Evolutionary conservation across 2,113 vertebrate species (phyloP).

Genomic region (Phalacrocorax brasilianus): DNA sequence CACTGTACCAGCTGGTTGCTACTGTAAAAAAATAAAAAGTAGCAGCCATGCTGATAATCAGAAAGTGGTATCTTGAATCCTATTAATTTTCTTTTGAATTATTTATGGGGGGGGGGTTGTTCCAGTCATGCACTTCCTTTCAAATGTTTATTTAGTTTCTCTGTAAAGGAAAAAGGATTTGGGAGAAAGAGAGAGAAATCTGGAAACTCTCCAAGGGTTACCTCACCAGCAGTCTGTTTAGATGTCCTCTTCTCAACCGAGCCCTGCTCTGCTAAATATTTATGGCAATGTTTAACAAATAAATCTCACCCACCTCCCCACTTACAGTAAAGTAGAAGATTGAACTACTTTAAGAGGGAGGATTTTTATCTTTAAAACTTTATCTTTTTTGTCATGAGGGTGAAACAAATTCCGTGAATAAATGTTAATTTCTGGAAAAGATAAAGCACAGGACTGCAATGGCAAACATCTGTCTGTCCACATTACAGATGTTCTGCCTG

Average conservation of each 20-base stretch:
- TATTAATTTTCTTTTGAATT: constrained; percentile 60
- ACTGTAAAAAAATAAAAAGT: background rate
- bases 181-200: background rate
- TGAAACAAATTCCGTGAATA: background rate
- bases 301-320: constrained; percentile 16
- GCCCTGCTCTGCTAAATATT: constrained; percentile 24
- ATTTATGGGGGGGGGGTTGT: constrained; percentile 30
- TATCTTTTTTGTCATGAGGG: background rate
- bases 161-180: background rate
- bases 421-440: background rate
- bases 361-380: background rate
- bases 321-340: background rate
- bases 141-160: constrained; percentile 57
- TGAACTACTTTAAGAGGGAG: background rate
- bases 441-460: background rate
- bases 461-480: constrained; percentile 6
- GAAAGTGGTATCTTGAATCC: constrained; percentile 11
- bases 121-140: constrained; percentile 23
- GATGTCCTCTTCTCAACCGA: background rate
- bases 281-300: constrained; percentile 19
- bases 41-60: constrained; percentile 18
- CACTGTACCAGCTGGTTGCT: constrained; percentile 33
- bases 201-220: constrained; percentile 19
- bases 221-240: constrained; percentile 5
- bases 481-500: constrained; percentile 21